A percentile compares a stretch with the other conserved stretches of the same genome.
phyloP scores from a whole-genome alignment of 2,888 invertebrate species.

The Antheraea assamensis region DNA sequence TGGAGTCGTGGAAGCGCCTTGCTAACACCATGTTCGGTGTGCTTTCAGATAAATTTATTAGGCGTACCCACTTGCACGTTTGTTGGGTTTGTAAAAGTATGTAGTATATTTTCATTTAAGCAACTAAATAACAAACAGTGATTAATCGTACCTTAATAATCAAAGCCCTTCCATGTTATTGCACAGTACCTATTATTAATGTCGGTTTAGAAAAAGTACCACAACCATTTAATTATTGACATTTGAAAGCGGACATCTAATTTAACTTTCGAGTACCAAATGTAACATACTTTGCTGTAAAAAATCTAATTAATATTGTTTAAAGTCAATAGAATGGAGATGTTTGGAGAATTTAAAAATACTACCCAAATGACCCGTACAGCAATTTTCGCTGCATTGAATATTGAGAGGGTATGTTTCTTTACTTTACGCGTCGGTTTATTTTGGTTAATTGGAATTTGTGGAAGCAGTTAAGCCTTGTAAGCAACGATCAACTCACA shows the following conservation, averaged over 20 bases:
- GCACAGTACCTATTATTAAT: background rate
- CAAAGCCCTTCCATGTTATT: background rate
- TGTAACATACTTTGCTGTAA: background rate
- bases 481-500: constrained; percentile 24
- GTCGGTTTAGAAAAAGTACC: background rate
- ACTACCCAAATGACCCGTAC: background rate
- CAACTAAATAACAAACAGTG: background rate
- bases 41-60: background rate
- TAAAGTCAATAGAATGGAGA: background rate
- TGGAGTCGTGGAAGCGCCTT: background rate
- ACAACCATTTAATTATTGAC: background rate
- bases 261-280: background rate
- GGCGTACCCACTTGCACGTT: background rate
- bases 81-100: background rate
- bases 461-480: constrained; percentile 19
- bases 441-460: constrained; percentile 23
- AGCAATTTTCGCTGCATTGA: constrained; percentile 11
- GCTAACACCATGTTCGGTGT: background rate
- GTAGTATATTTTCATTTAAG: background rate
- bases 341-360: background rate
- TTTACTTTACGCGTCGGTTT: background rate
- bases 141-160: background rate
- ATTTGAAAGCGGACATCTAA: background rate
- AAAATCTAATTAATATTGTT: background rate
- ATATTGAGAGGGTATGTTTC: constrained; percentile 14